Conservation (phyloP, 2,888 invertebrate species). For the Meganola albula region DNA sequence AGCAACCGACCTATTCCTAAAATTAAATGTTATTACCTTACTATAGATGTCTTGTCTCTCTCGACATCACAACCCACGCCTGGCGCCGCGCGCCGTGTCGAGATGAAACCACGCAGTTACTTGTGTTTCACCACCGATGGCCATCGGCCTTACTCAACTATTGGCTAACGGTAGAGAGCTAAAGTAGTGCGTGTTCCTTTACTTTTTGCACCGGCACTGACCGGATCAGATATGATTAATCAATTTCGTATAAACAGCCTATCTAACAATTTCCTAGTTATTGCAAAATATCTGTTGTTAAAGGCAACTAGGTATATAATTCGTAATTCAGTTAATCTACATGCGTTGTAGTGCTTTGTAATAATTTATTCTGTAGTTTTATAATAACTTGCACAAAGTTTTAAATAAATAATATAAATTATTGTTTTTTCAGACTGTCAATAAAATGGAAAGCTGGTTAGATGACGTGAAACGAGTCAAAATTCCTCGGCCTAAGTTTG, state of each 20-base stretch:
- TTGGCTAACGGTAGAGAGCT: conserved; percentile 37
- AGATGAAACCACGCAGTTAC: conserved; percentile 37
- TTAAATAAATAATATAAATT: too few relatives aligned
- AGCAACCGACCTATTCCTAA: too few relatives aligned
- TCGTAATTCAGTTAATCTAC: too few relatives aligned
- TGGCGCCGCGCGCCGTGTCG: conserved; percentile 32
- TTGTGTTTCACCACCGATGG: conserved; percentile 44
- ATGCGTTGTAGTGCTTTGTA: too few relatives aligned
- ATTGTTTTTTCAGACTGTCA: conserved; percentile 15
- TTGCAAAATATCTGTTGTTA: conserved; percentile 22
- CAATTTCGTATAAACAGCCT: conserved; percentile 26
- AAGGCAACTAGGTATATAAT: too few relatives aligned
- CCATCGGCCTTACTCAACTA: conserved; percentile 54
- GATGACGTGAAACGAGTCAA: conserved; percentile 89
- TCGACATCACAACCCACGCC: conserved; percentile 27
- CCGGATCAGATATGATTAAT: conserved; percentile 29
- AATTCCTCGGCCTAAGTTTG: conserved; percentile 91
- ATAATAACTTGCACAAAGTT: too few relatives aligned
- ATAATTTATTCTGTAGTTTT: too few relatives aligned
- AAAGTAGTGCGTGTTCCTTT: conserved; percentile 39
- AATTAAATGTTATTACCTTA: conserved; percentile 23
- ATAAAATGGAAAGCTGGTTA: conserved; percentile 88
- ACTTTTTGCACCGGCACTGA: conserved; percentile 31
- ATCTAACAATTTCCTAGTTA: conserved; percentile 29
- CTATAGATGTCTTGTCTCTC: conserved; percentile 22